These are phyloP conservation scores for Hydrolagus affinis DNA, from an alignment of 2,113 vertebrate species.

Conservation along the genomic window DNA sequence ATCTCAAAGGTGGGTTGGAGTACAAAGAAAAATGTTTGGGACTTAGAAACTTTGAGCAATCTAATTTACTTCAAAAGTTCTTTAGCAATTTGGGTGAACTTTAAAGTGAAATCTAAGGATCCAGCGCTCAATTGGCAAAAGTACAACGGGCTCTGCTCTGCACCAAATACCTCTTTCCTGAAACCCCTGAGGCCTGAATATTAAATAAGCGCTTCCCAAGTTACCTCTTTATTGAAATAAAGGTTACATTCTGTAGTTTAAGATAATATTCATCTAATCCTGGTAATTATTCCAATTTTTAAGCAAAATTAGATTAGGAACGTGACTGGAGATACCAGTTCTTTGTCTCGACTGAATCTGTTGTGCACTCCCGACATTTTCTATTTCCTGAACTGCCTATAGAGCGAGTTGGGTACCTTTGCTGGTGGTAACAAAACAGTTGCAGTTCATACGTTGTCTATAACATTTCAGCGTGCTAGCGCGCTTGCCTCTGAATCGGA, in stretches of 20 bases:
- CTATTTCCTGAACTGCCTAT: background rate
- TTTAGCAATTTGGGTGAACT: background rate
- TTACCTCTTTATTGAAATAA: constrained; percentile 12
- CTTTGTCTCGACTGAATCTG: background rate
- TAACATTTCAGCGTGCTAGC: no score
- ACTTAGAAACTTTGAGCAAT: background rate
- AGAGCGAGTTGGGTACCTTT: no score
- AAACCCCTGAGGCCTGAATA: constrained; percentile 8
- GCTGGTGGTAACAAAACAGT: background rate
- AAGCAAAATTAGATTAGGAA: constrained; percentile 20
- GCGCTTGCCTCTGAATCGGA: no score
- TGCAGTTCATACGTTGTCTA: background rate
- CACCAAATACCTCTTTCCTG: background rate
- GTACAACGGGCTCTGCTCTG: no score
- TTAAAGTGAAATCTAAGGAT: constrained; percentile 1
- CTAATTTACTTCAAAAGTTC: background rate
- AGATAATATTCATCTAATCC: constrained; percentile 31
- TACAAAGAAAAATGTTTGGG: no score
- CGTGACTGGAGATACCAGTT: background rate
- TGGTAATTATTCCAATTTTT: constrained; percentile 23
- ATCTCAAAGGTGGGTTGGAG: no score
- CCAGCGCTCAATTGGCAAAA: background rate
- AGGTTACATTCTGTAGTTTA: constrained; percentile 14
- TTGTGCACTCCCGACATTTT: background rate
- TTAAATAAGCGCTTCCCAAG: constrained; percentile 18